Base-by-base conservation (phyloP, 2,888 invertebrate species). In the Tipula helvola region DNA sequence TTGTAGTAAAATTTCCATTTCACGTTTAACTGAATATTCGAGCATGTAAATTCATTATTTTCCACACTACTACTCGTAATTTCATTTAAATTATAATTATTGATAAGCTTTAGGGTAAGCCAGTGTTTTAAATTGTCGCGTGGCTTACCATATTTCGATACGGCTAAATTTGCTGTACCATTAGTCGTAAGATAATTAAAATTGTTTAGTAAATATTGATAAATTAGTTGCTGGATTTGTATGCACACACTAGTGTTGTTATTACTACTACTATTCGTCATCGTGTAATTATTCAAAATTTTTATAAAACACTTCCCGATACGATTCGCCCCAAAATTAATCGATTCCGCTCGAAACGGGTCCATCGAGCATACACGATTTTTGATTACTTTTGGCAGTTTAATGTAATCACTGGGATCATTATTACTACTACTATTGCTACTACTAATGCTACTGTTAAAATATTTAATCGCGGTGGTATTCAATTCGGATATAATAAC, bases 81-180 rank as follows among this genome's bases (percentile, higher is more conserved):
- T 13, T 41, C 16, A 47, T 89, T 87, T 13, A 88, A 87, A 42
- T 88, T 87, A 41, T 89, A 89, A 10, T 87, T 88, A 87, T 89
- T 89, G 3, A 52, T 87, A 12, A 89, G 87, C 28, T 89, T 87
- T 2, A 91, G 39, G 8, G 89, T 89, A 12, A 89, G 87, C 91
- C 91, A 91, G 36, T 89, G 88, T 2, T 87, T 71, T 2, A 89
- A 85, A 57, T 86, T 86, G 87, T 90, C 90, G 42, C 86, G 86
- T 0, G 91, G 91, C 87, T 89, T 89, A 3, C 91, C 91, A 86
- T 90, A 87, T 83, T 89, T 89, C 0, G 91, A 91, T 36, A 91
- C 87, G 52, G 87, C 88, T 8, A 87, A 85, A 12, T 88, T 87
- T 2, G 85, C 57, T 83, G 87, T 52, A 5, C 52, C n/a, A n/a